phyloP scores from a whole-genome alignment of 2,113 vertebrate species.

The Isurus oxyrinchus region DNA sequence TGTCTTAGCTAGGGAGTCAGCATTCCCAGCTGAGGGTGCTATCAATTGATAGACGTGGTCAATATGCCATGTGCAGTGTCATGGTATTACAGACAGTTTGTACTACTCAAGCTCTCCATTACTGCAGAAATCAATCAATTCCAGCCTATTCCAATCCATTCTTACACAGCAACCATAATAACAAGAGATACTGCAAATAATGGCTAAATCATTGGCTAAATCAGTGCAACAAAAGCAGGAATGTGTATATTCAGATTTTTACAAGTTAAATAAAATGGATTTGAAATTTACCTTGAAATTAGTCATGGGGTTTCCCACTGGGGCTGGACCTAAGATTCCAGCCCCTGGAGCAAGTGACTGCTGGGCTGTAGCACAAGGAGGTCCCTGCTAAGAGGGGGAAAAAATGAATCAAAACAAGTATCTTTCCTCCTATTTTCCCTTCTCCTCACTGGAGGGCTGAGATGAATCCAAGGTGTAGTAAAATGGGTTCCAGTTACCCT shows the following conservation, averaged over 20 bases:
- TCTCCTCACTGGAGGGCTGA: background rate
- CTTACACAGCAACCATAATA: background rate
- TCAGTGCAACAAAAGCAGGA: background rate
- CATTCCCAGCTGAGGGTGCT: background rate
- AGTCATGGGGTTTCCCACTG: background rate
- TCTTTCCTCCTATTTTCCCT: background rate
- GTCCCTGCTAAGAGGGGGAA: background rate
- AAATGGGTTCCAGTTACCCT: background rate
- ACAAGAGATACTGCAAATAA: background rate
- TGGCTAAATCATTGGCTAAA: background rate
- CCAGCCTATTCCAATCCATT: background rate
- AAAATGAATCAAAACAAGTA: background rate
- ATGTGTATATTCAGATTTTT: background rate
- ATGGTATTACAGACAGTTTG: background rate
- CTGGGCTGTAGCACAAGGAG: background rate
- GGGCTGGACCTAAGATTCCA: constrained; percentile 20
- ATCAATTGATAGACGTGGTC: background rate
- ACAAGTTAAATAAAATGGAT: constrained; percentile 9
- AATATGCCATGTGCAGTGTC: background rate
- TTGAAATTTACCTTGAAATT: background rate
- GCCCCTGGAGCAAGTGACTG: constrained; percentile 11
- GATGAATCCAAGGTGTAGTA: background rate
- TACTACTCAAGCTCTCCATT: background rate
- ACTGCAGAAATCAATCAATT: background rate
- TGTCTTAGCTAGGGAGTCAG: background rate